These are phyloP conservation scores for Lophura nycthemera DNA, from an alignment of 2,113 vertebrate genomes.

Conservation along the genomic window DNA sequence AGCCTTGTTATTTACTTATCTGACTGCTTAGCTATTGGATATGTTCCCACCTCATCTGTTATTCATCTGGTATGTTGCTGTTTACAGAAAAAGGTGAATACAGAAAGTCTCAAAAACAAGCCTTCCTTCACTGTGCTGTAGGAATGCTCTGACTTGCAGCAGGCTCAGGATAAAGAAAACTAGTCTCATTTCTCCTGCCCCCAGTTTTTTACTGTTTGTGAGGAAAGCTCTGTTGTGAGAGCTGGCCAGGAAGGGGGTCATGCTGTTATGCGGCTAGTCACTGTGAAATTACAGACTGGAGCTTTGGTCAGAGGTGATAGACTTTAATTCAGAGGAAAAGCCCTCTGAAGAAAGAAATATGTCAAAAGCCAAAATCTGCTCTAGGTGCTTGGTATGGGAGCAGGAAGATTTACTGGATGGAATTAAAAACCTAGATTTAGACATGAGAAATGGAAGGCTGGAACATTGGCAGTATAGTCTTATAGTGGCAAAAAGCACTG, in stretches of 20 bases:
- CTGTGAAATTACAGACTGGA: not conserved
- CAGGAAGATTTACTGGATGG: not conserved
- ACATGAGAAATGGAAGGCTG: not conserved
- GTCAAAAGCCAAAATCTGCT: not conserved
- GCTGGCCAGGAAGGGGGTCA: not conserved
- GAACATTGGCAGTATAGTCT: not conserved
- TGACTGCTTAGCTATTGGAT: not conserved
- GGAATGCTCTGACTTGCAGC: not conserved
- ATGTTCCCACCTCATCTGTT: not conserved
- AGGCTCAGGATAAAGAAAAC: not conserved
- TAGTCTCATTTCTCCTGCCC: not conserved
- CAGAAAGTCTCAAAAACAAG: not conserved
- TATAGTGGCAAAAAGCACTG: not conserved
- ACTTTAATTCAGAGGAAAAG: not conserved
- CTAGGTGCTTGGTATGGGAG: not conserved
- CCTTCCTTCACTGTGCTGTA: not conserved
- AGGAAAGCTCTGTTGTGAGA: not conserved
- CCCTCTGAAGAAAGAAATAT: not conserved
- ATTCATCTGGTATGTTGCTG: not conserved
- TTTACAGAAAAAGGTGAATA: not conserved
- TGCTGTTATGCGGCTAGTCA: not conserved
- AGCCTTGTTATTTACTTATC: conserved; percentile 6
- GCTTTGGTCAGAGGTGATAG: not conserved
- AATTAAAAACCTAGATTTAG: not conserved
- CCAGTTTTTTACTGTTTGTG: not conserved